phyloP scores from a whole-genome alignment of 2,797 vertebrate genomes.

The Platalea minor region DNA sequence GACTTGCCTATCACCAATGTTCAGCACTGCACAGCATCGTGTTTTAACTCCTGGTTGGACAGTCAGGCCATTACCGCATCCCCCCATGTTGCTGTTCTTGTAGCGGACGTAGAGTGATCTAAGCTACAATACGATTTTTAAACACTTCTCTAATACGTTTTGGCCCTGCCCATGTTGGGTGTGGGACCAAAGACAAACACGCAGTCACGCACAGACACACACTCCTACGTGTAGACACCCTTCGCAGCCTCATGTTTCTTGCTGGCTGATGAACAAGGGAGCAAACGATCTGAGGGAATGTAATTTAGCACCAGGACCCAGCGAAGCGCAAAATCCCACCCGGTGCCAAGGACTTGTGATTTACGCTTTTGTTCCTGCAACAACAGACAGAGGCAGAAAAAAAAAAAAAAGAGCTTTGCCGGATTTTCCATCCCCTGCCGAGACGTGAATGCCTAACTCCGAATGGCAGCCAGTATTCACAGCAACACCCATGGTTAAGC shows the following conservation, averaged over 20 bases:
- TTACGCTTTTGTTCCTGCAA: slow-evolving; percentile 29
- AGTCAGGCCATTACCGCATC: background rate
- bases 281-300: background rate
- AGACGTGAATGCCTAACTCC: background rate
- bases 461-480: slow-evolving; percentile 26
- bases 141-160: background rate
- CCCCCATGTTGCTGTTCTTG: background rate
- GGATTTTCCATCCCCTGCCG: slow-evolving; percentile 27
- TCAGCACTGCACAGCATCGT: background rate
- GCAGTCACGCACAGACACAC: background rate
- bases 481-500: slow-evolving; percentile 5
- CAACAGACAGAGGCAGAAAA: background rate
- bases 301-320: background rate
- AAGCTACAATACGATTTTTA: background rate
- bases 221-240: background rate
- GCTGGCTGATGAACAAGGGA: slow-evolving; percentile 23
- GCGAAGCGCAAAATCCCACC: background rate
- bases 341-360: slow-evolving; percentile 11
- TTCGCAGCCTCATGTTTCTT: background rate
- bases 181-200: slow-evolving; percentile 5
- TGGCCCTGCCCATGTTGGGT: background rate
- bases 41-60: background rate
- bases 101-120: background rate
- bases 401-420: background rate
- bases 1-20: background rate